Conservation (phyloP, 2,797 vertebrate genomes). For the Sparus aurata region DNA sequence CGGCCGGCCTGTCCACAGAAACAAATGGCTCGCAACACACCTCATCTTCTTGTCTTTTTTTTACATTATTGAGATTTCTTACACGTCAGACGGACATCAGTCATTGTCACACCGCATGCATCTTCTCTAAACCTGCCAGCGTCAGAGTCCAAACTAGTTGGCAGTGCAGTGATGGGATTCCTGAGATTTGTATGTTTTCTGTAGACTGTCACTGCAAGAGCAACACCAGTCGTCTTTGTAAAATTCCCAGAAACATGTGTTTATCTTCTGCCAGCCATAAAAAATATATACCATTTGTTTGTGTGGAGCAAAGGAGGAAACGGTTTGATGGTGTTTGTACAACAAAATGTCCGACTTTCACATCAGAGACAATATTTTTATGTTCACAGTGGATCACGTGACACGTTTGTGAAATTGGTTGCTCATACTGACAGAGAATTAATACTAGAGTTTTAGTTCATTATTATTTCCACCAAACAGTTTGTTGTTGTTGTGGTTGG, state of each 20-base stretch:
- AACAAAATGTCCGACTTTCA: neutral
- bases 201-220: neutral
- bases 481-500: too few relatives aligned
- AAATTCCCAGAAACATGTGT: neutral
- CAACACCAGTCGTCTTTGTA: neutral
- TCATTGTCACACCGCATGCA: slow-evolving; percentile 60
- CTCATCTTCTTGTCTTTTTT: slow-evolving; percentile 78
- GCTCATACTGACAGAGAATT: too few relatives aligned
- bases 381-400: too few relatives aligned
- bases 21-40: slow-evolving; percentile 75
- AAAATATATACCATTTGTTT: neutral
- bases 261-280: neutral
- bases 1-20: slow-evolving; percentile 65
- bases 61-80: slow-evolving; percentile 79
- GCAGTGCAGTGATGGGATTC: slow-evolving; percentile 9
- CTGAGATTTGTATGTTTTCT: slow-evolving; percentile 29
- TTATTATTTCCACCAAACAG: too few relatives aligned
- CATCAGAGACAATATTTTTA: neutral
- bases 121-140: slow-evolving; percentile 49
- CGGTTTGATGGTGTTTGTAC: neutral
- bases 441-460: too few relatives aligned
- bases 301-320: neutral
- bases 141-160: slow-evolving; percentile 22
- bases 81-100: slow-evolving; percentile 61
- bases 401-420: too few relatives aligned